These are phyloP conservation scores for Crotalus viridis DNA, from an alignment of 2,113 vertebrate species.

Conservation along the genomic window DNA sequence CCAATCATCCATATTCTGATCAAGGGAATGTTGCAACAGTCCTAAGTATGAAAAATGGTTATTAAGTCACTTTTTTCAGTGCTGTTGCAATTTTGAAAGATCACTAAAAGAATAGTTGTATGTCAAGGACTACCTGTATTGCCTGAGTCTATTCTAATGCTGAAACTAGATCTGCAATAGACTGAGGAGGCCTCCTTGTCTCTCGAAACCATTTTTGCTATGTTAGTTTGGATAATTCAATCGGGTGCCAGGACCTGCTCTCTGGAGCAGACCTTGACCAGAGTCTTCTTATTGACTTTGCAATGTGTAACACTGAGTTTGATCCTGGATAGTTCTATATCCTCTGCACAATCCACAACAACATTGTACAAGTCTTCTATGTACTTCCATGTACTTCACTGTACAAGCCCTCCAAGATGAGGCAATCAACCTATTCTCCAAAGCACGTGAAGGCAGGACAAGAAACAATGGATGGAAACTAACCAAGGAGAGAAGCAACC, in stretches of 20 bases:
- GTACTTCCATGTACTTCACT: background rate
- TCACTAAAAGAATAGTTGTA: too few relatives aligned
- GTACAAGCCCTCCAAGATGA: too few relatives aligned
- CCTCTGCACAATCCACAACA: background rate
- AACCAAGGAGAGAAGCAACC: background rate
- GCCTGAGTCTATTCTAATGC: background rate
- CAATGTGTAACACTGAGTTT: background rate
- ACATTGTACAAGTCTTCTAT: background rate
- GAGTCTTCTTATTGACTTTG: background rate
- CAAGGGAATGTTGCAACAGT: too few relatives aligned
- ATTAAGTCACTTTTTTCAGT: too few relatives aligned
- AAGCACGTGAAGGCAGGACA: background rate
- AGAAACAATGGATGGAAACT: background rate
- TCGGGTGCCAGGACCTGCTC: background rate
- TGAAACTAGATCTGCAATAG: background rate
- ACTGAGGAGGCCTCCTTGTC: background rate
- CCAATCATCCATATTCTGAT: too few relatives aligned
- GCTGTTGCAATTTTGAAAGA: too few relatives aligned
- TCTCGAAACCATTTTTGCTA: background rate
- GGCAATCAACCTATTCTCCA: background rate
- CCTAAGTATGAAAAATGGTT: too few relatives aligned
- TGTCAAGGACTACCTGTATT: background rate
- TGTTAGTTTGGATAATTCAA: background rate
- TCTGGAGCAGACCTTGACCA: background rate
- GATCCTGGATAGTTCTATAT: background rate